Conservation (phyloP, 2,888 invertebrate species). For the Agrochola lota region DNA sequence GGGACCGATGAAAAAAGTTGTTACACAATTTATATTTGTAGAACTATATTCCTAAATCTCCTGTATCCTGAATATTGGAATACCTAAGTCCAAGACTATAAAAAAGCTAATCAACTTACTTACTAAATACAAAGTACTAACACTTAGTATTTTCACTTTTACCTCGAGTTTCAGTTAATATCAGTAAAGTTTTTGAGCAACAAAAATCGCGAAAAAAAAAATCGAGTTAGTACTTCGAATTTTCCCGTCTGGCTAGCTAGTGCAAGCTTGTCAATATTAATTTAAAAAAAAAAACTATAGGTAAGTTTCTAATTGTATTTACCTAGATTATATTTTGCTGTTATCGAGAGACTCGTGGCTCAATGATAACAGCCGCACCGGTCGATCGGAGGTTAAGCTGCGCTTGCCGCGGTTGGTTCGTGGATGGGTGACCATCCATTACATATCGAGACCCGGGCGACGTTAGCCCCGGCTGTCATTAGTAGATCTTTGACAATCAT, state of each 20-base stretch:
- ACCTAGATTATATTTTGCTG: background rate
- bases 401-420: no score
- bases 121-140: constrained; percentile 4
- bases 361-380: no score
- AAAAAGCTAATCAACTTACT: constrained; percentile 10
- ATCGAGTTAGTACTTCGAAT: background rate
- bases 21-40: background rate
- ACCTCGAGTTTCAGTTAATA: constrained; percentile 14
- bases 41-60: background rate
- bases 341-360: background rate
- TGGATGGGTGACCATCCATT: no score
- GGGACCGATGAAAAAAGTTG: background rate
- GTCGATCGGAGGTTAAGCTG: no score
- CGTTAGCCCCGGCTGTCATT: no score
- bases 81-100: background rate
- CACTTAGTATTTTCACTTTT: constrained; percentile 20
- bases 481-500: no score
- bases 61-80: background rate
- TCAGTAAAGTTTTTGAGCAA: constrained; percentile 23
- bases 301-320: no score
- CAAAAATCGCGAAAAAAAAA: constrained; percentile 19
- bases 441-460: no score
- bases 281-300: no score
- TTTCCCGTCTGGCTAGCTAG: background rate
- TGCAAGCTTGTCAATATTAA: background rate